Base-by-base conservation (phyloP, 2,797 vertebrate genomes). In the Acanthurus tractus region DNA sequence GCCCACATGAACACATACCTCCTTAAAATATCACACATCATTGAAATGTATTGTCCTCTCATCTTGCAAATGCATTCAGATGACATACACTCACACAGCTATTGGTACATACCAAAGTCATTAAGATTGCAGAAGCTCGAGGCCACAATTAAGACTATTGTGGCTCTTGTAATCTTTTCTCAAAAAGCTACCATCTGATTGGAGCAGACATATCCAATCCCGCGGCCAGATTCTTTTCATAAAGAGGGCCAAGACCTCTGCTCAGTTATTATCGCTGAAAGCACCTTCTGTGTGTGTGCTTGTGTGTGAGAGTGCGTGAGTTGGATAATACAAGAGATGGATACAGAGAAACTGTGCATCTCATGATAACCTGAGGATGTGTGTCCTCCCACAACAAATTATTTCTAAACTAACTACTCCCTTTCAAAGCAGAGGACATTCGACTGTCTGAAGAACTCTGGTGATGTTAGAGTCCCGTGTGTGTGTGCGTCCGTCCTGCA, bases 71-170 rank as follows among this genome's bases (percentile, higher is more conserved):
- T 34, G 40, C 66, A 77, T 68, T 74, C 15, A 66, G n/a, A 65
- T 70, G 76, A 79, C 66, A 79, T 22, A 48, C 61, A 76, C 63
- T 78, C 59, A 69, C 66, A 65, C 22, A 75, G n/a, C 70, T 74
- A 57, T 70, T 72, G 70, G 74, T 54, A 87, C 81, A 77, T 66
- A 82, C 79, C 76, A 81, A 85, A 79, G 85, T 87, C 89, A 91
- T 86, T 86, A 85, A 70, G 83, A 81, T 64, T 4, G 59, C 70
- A 52, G 44, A 6, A 52, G 90, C 92, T 86, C 2, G 8, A 49
- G 89, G 93, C 85, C 83, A 88, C 85, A 90, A 91, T 92, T 92
- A 92, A 79, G 81, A 85, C 76, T 78, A 82, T 81, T 88, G 88
- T 89, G 81, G 85, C 74, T 85, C 67, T 84, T 86, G 70, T 76